Evolutionary conservation across 2,888 invertebrate genomes (phyloP).

Genomic region (Athripsodes cinereus): DNA sequence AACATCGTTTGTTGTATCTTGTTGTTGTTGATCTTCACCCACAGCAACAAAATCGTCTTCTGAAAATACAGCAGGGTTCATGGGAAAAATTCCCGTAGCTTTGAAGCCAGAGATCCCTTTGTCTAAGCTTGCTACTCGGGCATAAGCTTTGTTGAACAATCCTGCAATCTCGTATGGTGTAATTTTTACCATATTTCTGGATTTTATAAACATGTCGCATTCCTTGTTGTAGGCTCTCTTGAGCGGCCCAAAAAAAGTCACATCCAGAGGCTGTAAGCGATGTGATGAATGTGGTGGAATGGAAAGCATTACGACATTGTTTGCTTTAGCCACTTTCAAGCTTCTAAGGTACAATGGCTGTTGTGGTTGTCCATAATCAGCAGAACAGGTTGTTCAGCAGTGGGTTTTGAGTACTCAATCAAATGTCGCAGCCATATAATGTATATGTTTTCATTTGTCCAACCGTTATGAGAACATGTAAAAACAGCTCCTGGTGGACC

Average conservation of each 20-base stretch:
- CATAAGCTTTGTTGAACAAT: no score
- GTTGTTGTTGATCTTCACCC: neutral
- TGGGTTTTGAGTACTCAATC: slow-evolving; percentile 25
- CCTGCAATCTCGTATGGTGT: no score
- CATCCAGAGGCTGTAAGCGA: slow-evolving; percentile 30
- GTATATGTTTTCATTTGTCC: slow-evolving; percentile 6
- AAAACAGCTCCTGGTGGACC: slow-evolving; percentile 35
- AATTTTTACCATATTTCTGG: no score
- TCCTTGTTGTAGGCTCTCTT: no score
- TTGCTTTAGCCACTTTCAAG: slow-evolving; percentile 28
- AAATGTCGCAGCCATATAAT: slow-evolving; percentile 8
- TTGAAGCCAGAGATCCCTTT: no score
- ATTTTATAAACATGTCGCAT: no score
- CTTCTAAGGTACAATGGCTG: slow-evolving; percentile 29
- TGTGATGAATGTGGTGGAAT: slow-evolving; percentile 29
- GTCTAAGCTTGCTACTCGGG: no score
- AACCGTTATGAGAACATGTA: slow-evolving; percentile 24
- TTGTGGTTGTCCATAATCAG: slow-evolving; percentile 32
- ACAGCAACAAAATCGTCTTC: slow-evolving; percentile 30
- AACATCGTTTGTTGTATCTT: neutral
- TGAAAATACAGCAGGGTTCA: no score
- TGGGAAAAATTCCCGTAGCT: no score
- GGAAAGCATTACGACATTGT: slow-evolving; percentile 28
- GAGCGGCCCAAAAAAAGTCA: slow-evolving; percentile 15
- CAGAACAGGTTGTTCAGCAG: slow-evolving; percentile 29